These are phyloP conservation scores for Sporophila hypoxantha DNA, from an alignment of 2,113 vertebrate genomes.

Conservation along the genomic window DNA sequence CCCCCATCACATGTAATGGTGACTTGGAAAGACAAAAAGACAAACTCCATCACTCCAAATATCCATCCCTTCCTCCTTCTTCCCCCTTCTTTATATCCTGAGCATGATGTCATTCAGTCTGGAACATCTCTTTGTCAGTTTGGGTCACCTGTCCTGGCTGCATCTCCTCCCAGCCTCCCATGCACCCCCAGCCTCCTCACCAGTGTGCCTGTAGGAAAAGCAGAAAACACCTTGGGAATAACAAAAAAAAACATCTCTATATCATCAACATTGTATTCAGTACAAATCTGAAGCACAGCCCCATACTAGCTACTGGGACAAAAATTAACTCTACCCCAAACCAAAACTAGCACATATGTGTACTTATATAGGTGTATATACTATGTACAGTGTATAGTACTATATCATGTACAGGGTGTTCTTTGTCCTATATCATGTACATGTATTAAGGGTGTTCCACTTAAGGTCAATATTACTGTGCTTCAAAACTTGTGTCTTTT, in stretches of 20 bases:
- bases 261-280: background rate
- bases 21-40: background rate
- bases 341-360: background rate
- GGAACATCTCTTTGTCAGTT: background rate
- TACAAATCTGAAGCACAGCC: background rate
- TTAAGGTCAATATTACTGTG: background rate
- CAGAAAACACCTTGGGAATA: background rate
- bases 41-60: fast-evolving
- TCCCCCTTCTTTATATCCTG: background rate
- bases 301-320: no score
- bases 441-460: background rate
- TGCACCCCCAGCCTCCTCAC: background rate
- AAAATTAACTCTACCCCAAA: fast-evolving
- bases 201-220: background rate
- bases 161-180: fast-evolving
- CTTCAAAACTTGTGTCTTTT: background rate
- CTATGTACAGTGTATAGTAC: background rate
- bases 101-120: background rate
- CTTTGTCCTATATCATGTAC: background rate
- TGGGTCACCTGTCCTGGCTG: background rate
- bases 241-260: background rate
- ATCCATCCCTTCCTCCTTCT: background rate
- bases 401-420: background rate
- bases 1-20: fast-evolving
- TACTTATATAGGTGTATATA: background rate